phyloP scores from a whole-genome alignment of 2,888 invertebrate species.

The Limnephilus lunatus region DNA sequence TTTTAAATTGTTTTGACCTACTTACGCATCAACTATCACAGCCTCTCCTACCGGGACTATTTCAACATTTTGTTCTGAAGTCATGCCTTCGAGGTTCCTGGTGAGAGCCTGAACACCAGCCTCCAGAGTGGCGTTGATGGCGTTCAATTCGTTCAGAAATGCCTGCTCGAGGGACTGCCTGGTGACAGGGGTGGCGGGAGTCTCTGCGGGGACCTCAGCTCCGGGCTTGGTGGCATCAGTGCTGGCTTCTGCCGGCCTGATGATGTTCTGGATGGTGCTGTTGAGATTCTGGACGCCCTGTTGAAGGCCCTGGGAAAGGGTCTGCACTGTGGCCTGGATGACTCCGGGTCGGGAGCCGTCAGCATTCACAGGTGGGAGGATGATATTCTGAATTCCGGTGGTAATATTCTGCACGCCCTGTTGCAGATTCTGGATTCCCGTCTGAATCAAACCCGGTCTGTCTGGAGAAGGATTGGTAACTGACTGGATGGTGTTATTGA shows the following conservation, averaged over 20 bases:
- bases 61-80: not conserved
- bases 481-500: slow-evolving; percentile 51
- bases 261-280: slow-evolving; percentile 55
- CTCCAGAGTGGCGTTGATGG: slow-evolving; percentile 52
- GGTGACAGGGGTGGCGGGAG: not conserved
- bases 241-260: slow-evolving; percentile 24
- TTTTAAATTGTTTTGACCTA: slow-evolving; percentile 2
- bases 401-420: slow-evolving; percentile 49
- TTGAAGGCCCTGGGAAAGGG: slow-evolving; percentile 45
- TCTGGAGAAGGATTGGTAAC: slow-evolving; percentile 35
- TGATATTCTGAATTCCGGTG: slow-evolving; percentile 47
- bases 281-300: slow-evolving; percentile 50
- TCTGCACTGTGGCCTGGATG: slow-evolving; percentile 51
- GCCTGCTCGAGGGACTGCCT: slow-evolving; percentile 27
- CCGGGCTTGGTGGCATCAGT: slow-evolving; percentile 25
- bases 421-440: slow-evolving; percentile 44
- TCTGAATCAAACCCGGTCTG: slow-evolving; percentile 45
- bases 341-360: slow-evolving; percentile 32
- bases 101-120: slow-evolving; percentile 45
- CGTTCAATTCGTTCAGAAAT: slow-evolving; percentile 43
- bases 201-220: not conserved
- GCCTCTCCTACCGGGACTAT: slow-evolving; percentile 5
- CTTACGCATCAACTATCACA: slow-evolving; percentile 28
- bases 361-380: slow-evolving; percentile 3
- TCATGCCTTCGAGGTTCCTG: slow-evolving; percentile 5